phyloP scores from a whole-genome alignment of 1,140 invertebrate genomes.

The Dendroctonus ponderosae region DNA sequence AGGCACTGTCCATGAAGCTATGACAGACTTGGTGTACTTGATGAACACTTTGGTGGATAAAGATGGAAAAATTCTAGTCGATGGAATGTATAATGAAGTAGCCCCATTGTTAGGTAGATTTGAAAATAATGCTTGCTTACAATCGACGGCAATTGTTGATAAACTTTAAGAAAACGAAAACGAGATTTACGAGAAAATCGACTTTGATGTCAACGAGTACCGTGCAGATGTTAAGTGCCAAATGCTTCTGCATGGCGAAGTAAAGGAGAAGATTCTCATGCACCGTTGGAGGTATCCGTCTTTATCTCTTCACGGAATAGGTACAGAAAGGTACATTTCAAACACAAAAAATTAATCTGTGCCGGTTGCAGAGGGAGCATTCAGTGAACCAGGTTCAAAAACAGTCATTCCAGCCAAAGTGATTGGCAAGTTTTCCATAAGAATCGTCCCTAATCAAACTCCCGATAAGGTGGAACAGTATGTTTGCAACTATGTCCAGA shows the following conservation, averaged over 20 bases:
- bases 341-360: background rate
- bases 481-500: slow-evolving; percentile 73
- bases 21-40: slow-evolving; percentile 84
- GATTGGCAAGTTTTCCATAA: slow-evolving; percentile 93
- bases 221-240: slow-evolving; percentile 68
- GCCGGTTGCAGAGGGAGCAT: slow-evolving; percentile 70
- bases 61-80: slow-evolving; percentile 79
- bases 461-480: slow-evolving; percentile 73
- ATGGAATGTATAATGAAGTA: slow-evolving; percentile 78
- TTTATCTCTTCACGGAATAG: slow-evolving; percentile 82
- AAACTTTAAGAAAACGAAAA: slow-evolving; percentile 64
- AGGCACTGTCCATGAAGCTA: slow-evolving; percentile 85
- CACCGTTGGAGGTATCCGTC: slow-evolving; percentile 88
- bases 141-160: background rate
- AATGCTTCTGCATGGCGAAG: slow-evolving; percentile 70
- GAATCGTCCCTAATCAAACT: slow-evolving; percentile 89
- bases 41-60: slow-evolving; percentile 80
- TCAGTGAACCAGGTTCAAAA: slow-evolving; percentile 87
- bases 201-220: slow-evolving; percentile 86
- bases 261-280: slow-evolving; percentile 80
- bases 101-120: slow-evolving; percentile 50
- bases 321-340: background rate
- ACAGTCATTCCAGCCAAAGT: slow-evolving; percentile 96
- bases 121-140: background rate
- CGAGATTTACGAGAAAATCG: slow-evolving; percentile 79